These are phyloP conservation scores for Aradophagus sp. DNA, from an alignment of 1,140 invertebrate species.

Conservation along the genomic window DNA sequence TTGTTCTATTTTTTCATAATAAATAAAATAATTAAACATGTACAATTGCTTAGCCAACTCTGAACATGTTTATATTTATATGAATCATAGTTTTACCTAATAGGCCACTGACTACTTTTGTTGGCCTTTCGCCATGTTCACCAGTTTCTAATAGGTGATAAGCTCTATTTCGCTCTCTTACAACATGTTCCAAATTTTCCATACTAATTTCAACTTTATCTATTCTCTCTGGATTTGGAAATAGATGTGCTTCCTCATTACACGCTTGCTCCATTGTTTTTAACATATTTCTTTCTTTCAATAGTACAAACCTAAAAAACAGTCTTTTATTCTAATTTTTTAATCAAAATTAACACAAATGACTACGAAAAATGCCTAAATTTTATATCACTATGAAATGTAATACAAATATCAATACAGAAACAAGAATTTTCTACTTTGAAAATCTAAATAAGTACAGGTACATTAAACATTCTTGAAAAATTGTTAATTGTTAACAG, in stretches of 20 bases:
- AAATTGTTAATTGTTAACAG: no score
- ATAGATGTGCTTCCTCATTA: constrained; percentile 80
- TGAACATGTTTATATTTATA: no score
- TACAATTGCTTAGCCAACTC: constrained; percentile 31
- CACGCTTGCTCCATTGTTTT: constrained; percentile 95
- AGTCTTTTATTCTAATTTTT: background rate
- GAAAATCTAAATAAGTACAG: no score
- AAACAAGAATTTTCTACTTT: no score
- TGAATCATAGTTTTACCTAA: constrained; percentile 76
- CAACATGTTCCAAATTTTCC: constrained; percentile 93
- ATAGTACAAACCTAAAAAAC: constrained; percentile 84
- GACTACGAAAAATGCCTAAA: background rate
- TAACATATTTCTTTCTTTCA: constrained; percentile 98
- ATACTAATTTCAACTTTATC: constrained; percentile 98
- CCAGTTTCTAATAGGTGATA: constrained; percentile 94
- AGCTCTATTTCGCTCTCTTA: constrained; percentile 94
- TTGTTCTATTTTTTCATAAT: background rate
- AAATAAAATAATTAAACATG: constrained; percentile 12
- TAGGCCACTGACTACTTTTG: constrained; percentile 75
- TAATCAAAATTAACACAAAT: background rate
- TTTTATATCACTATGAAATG: background rate
- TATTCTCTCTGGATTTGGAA: constrained; percentile 95
- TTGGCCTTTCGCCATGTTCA: constrained; percentile 84
- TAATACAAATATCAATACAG: no score
- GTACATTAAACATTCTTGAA: no score